These are phyloP conservation scores for Cerastis leucographa DNA, from an alignment of 2,888 invertebrate genomes.

Conservation along the genomic window DNA sequence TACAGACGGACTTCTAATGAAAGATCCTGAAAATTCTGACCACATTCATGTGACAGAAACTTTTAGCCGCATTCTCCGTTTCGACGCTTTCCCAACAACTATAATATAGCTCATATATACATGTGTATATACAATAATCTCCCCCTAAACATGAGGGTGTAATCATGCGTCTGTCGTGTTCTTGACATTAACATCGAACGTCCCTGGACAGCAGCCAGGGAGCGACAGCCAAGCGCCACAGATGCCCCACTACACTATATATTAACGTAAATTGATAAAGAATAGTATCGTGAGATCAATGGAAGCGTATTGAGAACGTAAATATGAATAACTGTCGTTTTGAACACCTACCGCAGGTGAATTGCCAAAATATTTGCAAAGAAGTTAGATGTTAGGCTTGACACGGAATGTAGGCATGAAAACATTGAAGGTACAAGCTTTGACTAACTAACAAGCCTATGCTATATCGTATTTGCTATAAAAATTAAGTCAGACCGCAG, in stretches of 20 bases:
- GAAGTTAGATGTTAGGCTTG: conserved; percentile 17
- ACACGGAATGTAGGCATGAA: conserved; percentile 1
- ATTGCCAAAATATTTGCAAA: conserved; percentile 31
- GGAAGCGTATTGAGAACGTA: conserved; percentile 34
- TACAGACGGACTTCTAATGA: neutral
- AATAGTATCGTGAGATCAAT: conserved; percentile 55
- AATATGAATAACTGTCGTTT: conserved; percentile 34
- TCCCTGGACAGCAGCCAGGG: conserved; percentile 62
- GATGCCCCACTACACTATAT: conserved; percentile 59
- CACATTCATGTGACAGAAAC: neutral
- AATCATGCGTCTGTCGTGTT: conserved; percentile 56
- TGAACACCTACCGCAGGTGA: conserved; percentile 35
- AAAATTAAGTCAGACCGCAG: conserved; percentile 35
- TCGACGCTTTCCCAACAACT: neutral
- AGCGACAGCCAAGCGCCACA: conserved; percentile 62
- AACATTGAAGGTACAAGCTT: conserved; percentile 19
- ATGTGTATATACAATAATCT: conserved; percentile 9
- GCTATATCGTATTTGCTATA: conserved; percentile 13
- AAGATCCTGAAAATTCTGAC: neutral
- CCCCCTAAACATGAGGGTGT: conserved; percentile 12
- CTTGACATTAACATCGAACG: conserved; percentile 71
- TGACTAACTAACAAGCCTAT: conserved; percentile 23
- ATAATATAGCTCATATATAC: neutral
- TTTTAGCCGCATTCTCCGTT: neutral
- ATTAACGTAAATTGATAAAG: conserved; percentile 64